phyloP scores from a whole-genome alignment of 2,888 invertebrate genomes.

The Netelia melanura region DNA sequence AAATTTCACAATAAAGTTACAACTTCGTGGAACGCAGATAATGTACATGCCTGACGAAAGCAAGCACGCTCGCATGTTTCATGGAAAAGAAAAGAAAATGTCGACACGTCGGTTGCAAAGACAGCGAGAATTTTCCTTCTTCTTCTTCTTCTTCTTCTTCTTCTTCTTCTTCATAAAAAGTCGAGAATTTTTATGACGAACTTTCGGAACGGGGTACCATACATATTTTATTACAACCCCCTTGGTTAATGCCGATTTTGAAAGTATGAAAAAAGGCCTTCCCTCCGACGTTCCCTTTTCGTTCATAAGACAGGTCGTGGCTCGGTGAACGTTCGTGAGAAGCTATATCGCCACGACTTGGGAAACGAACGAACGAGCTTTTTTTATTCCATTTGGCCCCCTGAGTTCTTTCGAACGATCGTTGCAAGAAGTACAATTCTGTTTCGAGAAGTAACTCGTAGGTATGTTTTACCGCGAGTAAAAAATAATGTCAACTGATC shows the following conservation, averaged over 20 bases:
- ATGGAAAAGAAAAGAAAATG: slow-evolving; percentile 39
- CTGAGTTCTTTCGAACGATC: too few species aligned
- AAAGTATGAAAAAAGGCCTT: slow-evolving; percentile 14
- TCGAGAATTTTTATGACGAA: slow-evolving; percentile 58
- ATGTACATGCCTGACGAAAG: slow-evolving; percentile 44
- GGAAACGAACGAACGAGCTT: background rate
- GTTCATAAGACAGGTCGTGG: too few species aligned
- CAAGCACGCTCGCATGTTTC: slow-evolving; percentile 27
- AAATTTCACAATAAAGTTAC: slow-evolving; percentile 25
- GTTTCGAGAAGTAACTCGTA: background rate
- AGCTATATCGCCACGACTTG: background rate
- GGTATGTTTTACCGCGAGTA: background rate
- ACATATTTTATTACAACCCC: slow-evolving; percentile 45
- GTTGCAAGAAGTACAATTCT: too few species aligned
- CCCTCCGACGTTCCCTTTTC: background rate
- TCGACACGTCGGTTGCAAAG: slow-evolving; percentile 35
- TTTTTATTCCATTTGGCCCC: background rate
- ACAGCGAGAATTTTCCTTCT: slow-evolving; percentile 5
- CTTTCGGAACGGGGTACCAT: slow-evolving; percentile 48
- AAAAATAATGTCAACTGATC: background rate
- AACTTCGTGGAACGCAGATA: slow-evolving; percentile 27
- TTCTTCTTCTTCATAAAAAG: slow-evolving; percentile 52
- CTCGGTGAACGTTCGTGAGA: background rate
- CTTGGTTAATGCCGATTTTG: slow-evolving; percentile 34
- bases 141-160: slow-evolving; percentile 40